phyloP scores from a whole-genome alignment of 1,140 invertebrate genomes.

The Apocrypta bakeri region DNA sequence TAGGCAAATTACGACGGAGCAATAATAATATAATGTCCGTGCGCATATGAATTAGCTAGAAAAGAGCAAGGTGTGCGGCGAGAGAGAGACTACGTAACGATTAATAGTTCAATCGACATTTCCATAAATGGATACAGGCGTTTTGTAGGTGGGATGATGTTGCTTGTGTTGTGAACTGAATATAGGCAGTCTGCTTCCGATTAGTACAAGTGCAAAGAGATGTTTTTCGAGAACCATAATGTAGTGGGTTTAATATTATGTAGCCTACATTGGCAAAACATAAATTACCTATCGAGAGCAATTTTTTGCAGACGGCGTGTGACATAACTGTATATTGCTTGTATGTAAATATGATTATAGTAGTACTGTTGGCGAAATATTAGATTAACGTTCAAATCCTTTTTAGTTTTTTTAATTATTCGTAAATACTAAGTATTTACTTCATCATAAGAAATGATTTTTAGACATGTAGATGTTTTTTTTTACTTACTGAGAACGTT shows the following conservation, averaged over 20 bases:
- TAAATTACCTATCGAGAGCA: neutral
- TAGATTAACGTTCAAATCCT: too few species aligned
- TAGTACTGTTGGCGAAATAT: too few species aligned
- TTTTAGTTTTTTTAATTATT: too few species aligned
- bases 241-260: neutral
- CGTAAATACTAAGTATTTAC: too few species aligned
- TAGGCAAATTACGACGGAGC: slow-evolving; percentile 12
- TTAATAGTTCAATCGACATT: slow-evolving; percentile 24
- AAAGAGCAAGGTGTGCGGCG: neutral
- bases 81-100: slow-evolving; percentile 10
- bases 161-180: neutral
- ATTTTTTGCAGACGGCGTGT: too few species aligned
- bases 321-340: too few species aligned
- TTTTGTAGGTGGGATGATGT: neutral
- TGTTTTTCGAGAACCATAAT: neutral
- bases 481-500: too few species aligned
- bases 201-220: neutral
- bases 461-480: too few species aligned
- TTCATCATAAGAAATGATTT: too few species aligned
- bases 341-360: too few species aligned
- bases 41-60: slow-evolving; percentile 32
- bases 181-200: neutral
- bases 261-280: neutral
- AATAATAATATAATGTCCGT: slow-evolving; percentile 26
- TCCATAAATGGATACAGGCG: slow-evolving; percentile 14